Evolutionary conservation across 2,888 invertebrate species (phyloP), one percentile per base, ranked within the genome.

Genomic region (Cataglyphis cursor): DNA sequence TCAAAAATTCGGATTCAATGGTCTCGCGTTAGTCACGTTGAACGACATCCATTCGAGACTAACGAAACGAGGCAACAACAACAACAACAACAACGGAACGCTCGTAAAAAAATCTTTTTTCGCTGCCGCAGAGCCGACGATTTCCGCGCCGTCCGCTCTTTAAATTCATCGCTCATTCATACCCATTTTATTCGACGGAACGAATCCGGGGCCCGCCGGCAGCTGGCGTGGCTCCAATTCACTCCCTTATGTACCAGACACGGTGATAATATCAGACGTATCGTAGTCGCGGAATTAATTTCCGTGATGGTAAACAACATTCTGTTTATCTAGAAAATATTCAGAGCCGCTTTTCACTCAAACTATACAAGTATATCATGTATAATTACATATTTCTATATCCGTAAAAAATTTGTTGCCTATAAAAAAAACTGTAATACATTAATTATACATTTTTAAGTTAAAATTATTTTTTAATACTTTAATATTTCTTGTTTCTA

Each of bases 201-300:
- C 83, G 81, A 83, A 85, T 88, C 84, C 83, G 88, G 88, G 80
- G 35, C 86, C 64, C 31, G 64, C 76, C 66, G 68, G 85, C 86
- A 87, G 84, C 84, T 89, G 89, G 89, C 89, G 61, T 73, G 65
- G 57, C 51, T 86, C 89, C 89, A 89, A 89, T 89, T 89, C 86
- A 62, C 85, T 81, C 81, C 74, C 88, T 89, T 89, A 88, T 89
- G 85, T 86, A 88, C 88, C 86, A 82, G 84, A 85, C 83, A 82
- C 64, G 73, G 81, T 70, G 85, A 88, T 89, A 83, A 89, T 88
- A 87, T 88, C 86, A 82, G 84, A 73, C 76, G 83, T 81, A 84
- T 83, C 80, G 80, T 65, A 81, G 72, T 76, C 81, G 81, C 44
- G 78, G 83, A 89, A 89, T 89, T 89, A 89, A 89, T 89, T 86